phyloP scores from a whole-genome alignment of 2,797 vertebrate genomes.

The Phataginus tetradactyla region DNA sequence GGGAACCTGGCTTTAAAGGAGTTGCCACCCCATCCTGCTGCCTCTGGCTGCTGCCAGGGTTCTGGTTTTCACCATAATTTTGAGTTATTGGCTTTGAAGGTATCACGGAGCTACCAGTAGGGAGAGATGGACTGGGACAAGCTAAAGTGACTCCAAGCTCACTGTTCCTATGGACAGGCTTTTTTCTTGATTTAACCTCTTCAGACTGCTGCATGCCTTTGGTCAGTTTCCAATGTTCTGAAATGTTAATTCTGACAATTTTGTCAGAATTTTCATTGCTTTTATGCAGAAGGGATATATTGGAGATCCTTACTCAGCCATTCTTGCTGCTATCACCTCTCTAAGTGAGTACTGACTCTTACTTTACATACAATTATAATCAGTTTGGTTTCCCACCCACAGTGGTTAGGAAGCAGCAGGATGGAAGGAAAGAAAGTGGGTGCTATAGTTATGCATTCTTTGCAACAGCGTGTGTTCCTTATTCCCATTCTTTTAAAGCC shows the following conservation, averaged over 20 bases:
- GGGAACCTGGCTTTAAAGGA: neutral
- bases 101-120: neutral
- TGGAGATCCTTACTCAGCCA: neutral
- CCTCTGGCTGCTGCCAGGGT: neutral
- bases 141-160: neutral
- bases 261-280: neutral
- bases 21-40: accelerated
- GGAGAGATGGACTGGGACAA: neutral
- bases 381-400: neutral
- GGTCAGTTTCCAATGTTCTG: slow-evolving; percentile 27
- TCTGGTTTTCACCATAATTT: neutral
- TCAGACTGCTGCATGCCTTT: neutral
- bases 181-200: neutral
- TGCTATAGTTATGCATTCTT: neutral
- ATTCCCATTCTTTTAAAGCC: neutral
- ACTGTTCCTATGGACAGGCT: neutral
- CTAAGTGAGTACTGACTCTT: neutral
- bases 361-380: neutral
- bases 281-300: neutral
- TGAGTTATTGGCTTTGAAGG: neutral
- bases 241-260: slow-evolving; percentile 14
- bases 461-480: neutral
- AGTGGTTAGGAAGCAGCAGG: neutral
- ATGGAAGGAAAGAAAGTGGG: neutral
- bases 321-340: neutral